Base-by-base conservation (phyloP, 1,140 invertebrate genomes). In the Gonatopus flavifemur region DNA sequence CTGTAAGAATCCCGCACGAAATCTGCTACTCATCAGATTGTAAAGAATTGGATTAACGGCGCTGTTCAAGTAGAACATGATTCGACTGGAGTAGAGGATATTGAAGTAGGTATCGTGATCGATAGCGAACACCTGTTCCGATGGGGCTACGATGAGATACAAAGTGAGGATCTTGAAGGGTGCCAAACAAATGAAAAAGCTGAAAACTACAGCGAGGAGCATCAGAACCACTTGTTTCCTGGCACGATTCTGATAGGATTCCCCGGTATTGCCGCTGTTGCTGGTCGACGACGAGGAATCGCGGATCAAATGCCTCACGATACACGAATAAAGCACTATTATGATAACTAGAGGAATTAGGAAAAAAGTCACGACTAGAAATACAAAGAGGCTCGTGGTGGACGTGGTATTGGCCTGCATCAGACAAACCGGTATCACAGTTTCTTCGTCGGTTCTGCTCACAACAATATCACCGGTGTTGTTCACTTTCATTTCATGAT, bases 11-110 rank as follows among this genome's bases (percentile, higher is more conserved):
- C 88, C 89, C 16, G 83, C 81, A 2, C 90, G 82, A 67, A 93
- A 93, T 72, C 91, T 93, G 12, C 87, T 89, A 18, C 88, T 90
- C 87, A 90, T 90, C n/a, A 90, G 73, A 70, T 90, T 90, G 63
- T 92, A 92, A 1, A 92, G 69, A 48, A 91, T 87, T 0, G 90
- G 90, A 77, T 93, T 92, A 31, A 92, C 77, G 6, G 88, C 89
- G 1, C 89, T 91, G 67, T 94, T 93, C 41, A 93, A 77, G 67
- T 93, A 93, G 30, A 89, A 75, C 86, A 94, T 88, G n/a, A 91
- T 86, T 52, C 91, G 82, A 46, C 86, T 88, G 64, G 93, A 90
- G 64, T 89, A 92, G 1, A 94, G 69, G 3, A 94, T 75, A 53
- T 86, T 88, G 69, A 88, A 90, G 75, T 87, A 94, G 8, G 80